Evolutionary conservation across 2,888 invertebrate species (phyloP).

Genomic region (Chymomyza caudatula): DNA sequence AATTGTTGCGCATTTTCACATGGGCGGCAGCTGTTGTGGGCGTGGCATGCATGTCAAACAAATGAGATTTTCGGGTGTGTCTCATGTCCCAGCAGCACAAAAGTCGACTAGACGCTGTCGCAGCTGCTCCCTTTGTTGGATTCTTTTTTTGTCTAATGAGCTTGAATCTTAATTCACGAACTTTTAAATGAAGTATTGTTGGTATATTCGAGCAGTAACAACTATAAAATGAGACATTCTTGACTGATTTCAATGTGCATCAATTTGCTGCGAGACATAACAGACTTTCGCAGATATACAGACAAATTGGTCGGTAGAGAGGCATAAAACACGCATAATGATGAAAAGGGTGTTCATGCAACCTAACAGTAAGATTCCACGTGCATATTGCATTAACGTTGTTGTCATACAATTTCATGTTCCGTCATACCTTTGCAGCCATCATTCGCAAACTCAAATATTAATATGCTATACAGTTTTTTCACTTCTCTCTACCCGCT

Average conservation of each 20-base stretch:
- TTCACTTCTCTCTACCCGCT: no score
- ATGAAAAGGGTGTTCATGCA: no score
- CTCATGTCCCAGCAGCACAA: conserved; percentile 16
- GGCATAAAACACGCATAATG: no score
- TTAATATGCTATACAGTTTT: no score
- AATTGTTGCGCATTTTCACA: conserved; percentile 49
- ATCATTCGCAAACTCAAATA: no score
- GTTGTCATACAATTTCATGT: no score
- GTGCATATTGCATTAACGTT: no score
- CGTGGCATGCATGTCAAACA: not conserved
- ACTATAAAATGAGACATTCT: not conserved
- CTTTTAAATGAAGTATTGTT: not conserved
- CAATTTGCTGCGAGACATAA: not conserved
- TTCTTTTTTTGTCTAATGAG: conserved; percentile 24
- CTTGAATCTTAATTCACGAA: not conserved
- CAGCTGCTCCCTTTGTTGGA: not conserved
- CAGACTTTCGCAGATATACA: not conserved
- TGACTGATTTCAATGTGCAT: not conserved
- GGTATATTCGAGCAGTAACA: not conserved
- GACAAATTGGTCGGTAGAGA: not conserved
- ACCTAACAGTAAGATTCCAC: no score
- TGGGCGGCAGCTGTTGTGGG: not conserved
- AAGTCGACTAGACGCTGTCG: conserved; percentile 2
- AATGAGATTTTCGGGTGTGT: not conserved
- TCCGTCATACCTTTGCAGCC: no score